phyloP scores from a whole-genome alignment of 1,140 invertebrate species.

The Octopus sinensis region DNA sequence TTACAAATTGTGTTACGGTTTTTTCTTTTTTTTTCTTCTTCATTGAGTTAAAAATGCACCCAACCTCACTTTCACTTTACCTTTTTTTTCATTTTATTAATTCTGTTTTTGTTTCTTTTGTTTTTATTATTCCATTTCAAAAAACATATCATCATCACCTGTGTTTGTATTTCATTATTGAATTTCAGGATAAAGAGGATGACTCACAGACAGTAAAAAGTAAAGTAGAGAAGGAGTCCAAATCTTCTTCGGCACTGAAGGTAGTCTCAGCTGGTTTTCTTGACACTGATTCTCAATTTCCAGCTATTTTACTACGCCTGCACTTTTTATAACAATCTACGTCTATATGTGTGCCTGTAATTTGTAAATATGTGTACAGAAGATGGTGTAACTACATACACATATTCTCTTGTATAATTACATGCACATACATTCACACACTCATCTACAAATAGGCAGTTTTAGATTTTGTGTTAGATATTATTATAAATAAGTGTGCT shows the following conservation, averaged over 20 bases:
- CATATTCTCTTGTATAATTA: too few species aligned
- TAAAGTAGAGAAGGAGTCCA: constrained; percentile 46
- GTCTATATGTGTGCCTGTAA: neutral
- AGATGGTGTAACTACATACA: too few species aligned
- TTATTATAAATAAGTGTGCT: too few species aligned
- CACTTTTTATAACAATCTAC: neutral
- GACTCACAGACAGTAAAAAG: constrained; percentile 29
- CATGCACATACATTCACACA: too few species aligned
- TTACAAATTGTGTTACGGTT: too few species aligned
- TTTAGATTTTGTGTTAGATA: too few species aligned
- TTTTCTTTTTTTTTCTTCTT: too few species aligned
- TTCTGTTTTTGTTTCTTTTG: neutral
- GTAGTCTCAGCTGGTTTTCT: constrained; percentile 27
- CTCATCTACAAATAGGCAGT: too few species aligned
- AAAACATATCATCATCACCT: neutral
- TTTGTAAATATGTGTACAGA: neutral
- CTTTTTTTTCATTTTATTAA: neutral
- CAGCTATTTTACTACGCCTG: neutral
- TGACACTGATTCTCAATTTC: neutral
- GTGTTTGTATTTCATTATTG: constrained; percentile 12
- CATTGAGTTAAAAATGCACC: neutral
- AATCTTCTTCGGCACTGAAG: constrained; percentile 45
- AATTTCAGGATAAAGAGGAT: constrained; percentile 27
- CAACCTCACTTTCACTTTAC: neutral
- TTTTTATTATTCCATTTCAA: neutral